Evolutionary conservation across 2,797 vertebrate genomes (phyloP), one percentile per base, ranked within the genome.

Genomic region (Takifugu ocellatus): DNA sequence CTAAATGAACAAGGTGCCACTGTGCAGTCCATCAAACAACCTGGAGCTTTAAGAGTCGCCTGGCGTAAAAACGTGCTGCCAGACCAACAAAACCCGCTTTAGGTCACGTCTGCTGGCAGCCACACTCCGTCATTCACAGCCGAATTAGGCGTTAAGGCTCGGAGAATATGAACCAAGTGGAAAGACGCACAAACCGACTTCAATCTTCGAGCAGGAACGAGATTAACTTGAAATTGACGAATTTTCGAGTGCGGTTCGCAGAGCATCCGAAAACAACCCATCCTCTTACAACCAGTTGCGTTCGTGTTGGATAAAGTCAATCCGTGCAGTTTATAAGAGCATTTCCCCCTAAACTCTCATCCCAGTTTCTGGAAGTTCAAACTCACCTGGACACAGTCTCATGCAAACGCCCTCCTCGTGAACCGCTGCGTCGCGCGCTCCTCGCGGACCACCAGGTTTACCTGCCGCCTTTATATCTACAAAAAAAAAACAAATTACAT

Each of bases 361-460:
- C 5, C 1, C 29, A 31, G 29, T 31, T 8, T 31, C 8, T 10
- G 31, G 31, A n/a, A 17, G 15, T 49, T 16, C 25, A 49, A 1
- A 49, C 69, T 84, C 64, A 89, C 88, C 86, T 83, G 75, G 51
- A 49, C 47, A 62, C 66, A 76, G 81, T 84, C 75, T 86, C 82
- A 83, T 80, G 78, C 82, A 86, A 78, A 79, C 78, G 73, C 63
- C 6, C 80, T 82, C 72, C 61, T 63, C 64, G 59, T 51, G 64
- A 54, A 51, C 46, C 49, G 68, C 68, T 73, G 61, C 68, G 68
- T 43, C 10, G 46, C 49, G 5, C 26, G 31, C 26, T 33, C 12
- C n/a, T 17, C n/a, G 43, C 43, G 12, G 36, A 14, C 3, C 36
- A 3, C 36, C 36, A 5, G 11, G 2, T 14, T 14, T 5, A 14